Base-by-base conservation (phyloP, 2,797 vertebrate genomes). In the Brachyrhaphis roseni region DNA sequence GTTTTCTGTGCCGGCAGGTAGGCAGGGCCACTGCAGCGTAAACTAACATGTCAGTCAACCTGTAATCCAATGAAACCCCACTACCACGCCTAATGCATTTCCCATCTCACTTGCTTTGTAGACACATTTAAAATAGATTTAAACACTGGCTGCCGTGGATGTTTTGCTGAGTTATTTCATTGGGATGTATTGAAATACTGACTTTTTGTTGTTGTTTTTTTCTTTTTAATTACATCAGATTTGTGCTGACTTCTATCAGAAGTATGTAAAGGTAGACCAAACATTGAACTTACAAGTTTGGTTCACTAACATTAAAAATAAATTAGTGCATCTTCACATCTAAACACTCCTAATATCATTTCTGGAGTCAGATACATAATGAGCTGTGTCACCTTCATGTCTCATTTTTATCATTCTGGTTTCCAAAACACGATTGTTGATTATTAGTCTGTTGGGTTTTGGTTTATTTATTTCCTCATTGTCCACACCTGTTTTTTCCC, bases 21-120 rank as follows among this genome's bases (percentile, higher is more conserved):
- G 78, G 64, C 80, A 66, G 86, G 82, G 78, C 62, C 6, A 13
- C 83, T 75, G 85, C 81, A 68, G 79, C 4, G 51, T 28, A 55
- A 90, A 88, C 26, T 70, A 64, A 78, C 81, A 86, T 85, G 80
- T 86, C 88, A 87, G 71, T 74, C 70, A n/a, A 80, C 20, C 77
- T 81, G 77, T 41, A 82, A 57, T 78, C 68, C 84, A 46, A 5
- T 81, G 76, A 89, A 74, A 43, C 68, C 46, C 15, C 46, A 15
- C 46, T 7, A 10, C 68, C 36, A 43, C 12, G 20, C 23, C 68
- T 71, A 28, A 28, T 71, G 68, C 1, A 6, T 45, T 75, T 41
- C 39, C 36, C 23, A 43, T 3, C 28, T 59, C 12, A 12, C 47
- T 31, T 71, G 34, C 62, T 79, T 73, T 62, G 55, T 66, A 49